Percentiles rank a stretch among this genome's conserved stretches.
phyloP scores from a whole-genome alignment of 2,113 vertebrate genomes.

The Ranitomeya imitator region DNA sequence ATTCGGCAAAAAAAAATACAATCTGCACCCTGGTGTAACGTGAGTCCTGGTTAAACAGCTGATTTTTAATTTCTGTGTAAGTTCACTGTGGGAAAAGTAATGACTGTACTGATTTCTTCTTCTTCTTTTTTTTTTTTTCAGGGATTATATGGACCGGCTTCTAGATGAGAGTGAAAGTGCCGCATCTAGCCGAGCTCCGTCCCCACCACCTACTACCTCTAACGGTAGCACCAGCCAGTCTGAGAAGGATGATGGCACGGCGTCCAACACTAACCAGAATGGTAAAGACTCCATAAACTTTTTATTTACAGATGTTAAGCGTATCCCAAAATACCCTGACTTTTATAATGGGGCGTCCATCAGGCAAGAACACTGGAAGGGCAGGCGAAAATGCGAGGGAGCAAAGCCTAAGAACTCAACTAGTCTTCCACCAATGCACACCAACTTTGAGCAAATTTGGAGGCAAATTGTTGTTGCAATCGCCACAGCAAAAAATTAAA shows the following conservation, averaged over 20 bases:
- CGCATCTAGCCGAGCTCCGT: conserved; percentile 83
- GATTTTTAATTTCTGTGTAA: background rate
- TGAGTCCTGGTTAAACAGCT: conserved; percentile 72
- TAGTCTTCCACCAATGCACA: background rate
- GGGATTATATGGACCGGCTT: conserved; percentile 94
- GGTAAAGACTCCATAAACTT: conserved; percentile 67
- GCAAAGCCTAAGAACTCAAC: background rate
- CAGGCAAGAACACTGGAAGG: too few species aligned
- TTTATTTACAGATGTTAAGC: background rate
- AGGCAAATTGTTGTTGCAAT: too few species aligned
- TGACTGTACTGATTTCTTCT: background rate
- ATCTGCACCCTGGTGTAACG: conserved; percentile 94
- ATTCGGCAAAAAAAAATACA: conserved; percentile 97
- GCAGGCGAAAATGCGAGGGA: too few species aligned
- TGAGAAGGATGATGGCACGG: conserved; percentile 79
- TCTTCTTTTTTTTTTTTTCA: conserved; percentile 56
- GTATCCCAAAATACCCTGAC: too few species aligned
- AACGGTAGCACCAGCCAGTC: conserved; percentile 89
- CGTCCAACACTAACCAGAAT: conserved; percentile 78
- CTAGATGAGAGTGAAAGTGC: conserved; percentile 91
- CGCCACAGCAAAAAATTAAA: background rate
- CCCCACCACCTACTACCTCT: conserved; percentile 85
- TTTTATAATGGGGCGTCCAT: background rate
- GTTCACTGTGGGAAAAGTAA: background rate
- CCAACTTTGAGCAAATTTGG: too few species aligned